Conservation (phyloP, 2,888 invertebrate genomes). For the Caenorhabditis sinica region DNA sequence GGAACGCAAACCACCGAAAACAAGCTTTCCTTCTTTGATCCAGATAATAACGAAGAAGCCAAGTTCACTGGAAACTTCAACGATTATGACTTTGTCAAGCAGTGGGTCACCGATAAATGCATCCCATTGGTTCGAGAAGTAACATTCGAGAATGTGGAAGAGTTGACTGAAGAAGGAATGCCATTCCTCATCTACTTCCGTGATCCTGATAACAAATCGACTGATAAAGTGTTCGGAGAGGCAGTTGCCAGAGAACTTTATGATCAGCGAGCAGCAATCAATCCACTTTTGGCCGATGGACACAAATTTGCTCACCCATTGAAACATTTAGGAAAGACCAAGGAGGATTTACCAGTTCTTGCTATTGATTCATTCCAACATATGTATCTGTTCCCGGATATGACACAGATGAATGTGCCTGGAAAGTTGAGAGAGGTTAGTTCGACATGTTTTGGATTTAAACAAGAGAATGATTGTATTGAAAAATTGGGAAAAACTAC, state of each 20-base stretch:
- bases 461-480: too few species aligned
- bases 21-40: slow-evolving; percentile 78
- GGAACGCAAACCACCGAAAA: slow-evolving; percentile 74
- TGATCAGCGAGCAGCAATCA: slow-evolving; percentile 94
- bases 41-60: slow-evolving; percentile 79
- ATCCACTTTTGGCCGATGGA: slow-evolving; percentile 98
- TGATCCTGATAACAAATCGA: slow-evolving; percentile 90
- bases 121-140: slow-evolving; percentile 94
- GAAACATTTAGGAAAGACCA: slow-evolving; percentile 85
- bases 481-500: too few species aligned
- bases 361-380: slow-evolving; percentile 99
- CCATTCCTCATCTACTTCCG: slow-evolving; percentile 99
- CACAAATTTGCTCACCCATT: slow-evolving; percentile 96
- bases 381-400: slow-evolving; percentile 96
- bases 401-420: slow-evolving; percentile 85
- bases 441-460: too few species aligned
- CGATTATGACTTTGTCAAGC: slow-evolving; percentile 89
- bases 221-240: slow-evolving; percentile 92
- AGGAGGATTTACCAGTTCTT: slow-evolving; percentile 92
- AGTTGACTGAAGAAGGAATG: slow-evolving; percentile 89
- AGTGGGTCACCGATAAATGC: slow-evolving; percentile 95
- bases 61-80: slow-evolving; percentile 80
- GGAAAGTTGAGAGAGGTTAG: slow-evolving; percentile 80
- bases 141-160: slow-evolving; percentile 98
- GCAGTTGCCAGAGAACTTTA: slow-evolving; percentile 88